phyloP scores from a whole-genome alignment of 2,113 vertebrate genomes.

The Podiceps cristatus region DNA sequence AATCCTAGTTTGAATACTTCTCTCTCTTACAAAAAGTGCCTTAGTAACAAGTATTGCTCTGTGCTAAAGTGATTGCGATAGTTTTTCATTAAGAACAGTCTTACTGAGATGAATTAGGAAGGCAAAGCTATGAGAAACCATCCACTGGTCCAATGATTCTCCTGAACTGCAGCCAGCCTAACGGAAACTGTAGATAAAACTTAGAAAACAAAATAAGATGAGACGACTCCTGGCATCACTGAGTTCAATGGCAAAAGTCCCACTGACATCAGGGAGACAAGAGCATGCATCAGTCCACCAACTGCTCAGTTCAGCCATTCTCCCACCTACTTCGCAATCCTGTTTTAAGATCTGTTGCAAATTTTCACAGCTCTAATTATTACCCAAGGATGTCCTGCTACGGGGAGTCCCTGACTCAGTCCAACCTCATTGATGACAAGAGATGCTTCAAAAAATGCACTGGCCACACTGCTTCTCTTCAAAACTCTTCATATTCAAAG shows the following conservation, averaged over 20 bases:
- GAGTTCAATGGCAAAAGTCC: neutral
- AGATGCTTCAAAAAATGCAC: neutral
- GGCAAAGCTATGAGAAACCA: neutral
- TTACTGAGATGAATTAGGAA: neutral
- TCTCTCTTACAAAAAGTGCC: neutral
- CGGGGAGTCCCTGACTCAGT: neutral
- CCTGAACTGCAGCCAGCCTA: neutral
- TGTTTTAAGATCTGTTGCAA: neutral
- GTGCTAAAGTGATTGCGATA: neutral
- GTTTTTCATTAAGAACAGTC: neutral
- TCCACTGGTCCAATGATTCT: neutral
- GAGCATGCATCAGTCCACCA: neutral
- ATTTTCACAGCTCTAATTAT: neutral
- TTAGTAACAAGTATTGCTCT: neutral
- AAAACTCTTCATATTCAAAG: neutral
- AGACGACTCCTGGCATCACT: neutral
- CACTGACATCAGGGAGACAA: neutral
- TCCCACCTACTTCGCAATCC: neutral
- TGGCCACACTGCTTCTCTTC: neutral
- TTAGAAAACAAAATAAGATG: neutral
- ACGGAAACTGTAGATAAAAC: slow-evolving; percentile 19
- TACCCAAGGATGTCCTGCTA: neutral
- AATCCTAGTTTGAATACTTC: neutral
- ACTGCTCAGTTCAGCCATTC: neutral
- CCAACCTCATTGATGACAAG: neutral